These are phyloP conservation scores for Trachurus trachurus DNA, from an alignment of 2,797 vertebrate species.

Conservation along the genomic window DNA sequence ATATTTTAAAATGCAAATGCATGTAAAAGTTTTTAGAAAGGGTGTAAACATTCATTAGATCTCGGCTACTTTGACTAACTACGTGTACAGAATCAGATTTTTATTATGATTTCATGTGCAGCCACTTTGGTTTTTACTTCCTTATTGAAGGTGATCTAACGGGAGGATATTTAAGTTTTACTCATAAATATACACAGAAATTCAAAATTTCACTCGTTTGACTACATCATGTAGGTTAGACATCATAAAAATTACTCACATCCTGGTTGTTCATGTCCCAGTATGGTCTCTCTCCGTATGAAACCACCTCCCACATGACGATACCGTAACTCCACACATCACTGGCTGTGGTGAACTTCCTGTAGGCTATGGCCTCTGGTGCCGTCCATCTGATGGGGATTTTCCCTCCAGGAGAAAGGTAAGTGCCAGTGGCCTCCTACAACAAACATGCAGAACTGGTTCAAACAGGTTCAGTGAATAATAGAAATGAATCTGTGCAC, in stretches of 20 bases:
- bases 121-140: constrained; percentile 8
- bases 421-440: constrained; percentile 85
- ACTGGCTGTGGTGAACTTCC: constrained; percentile 96
- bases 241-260: constrained; percentile 84
- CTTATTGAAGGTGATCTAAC: not conserved
- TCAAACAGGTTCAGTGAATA: constrained; percentile 23
- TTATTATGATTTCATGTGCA: not conserved
- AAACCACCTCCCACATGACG: constrained; percentile 99
- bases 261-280: constrained; percentile 99
- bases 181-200: not conserved
- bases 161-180: not conserved
- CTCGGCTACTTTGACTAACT: not conserved
- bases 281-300: constrained; percentile 96
- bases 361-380: constrained; percentile 96
- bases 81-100: not conserved
- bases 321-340: constrained; percentile 99
- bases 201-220: constrained; percentile 4
- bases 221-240: constrained; percentile 4
- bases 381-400: constrained; percentile 99
- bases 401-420: constrained; percentile 93
- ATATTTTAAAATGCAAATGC: constrained; percentile 16
- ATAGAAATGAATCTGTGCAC: constrained; percentile 10
- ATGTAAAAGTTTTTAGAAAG: constrained; percentile 6
- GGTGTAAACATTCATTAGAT: constrained; percentile 23
- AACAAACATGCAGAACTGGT: constrained; percentile 17